Conservation (phyloP, 1,140 invertebrate genomes). For the Ericerus pela region DNA sequence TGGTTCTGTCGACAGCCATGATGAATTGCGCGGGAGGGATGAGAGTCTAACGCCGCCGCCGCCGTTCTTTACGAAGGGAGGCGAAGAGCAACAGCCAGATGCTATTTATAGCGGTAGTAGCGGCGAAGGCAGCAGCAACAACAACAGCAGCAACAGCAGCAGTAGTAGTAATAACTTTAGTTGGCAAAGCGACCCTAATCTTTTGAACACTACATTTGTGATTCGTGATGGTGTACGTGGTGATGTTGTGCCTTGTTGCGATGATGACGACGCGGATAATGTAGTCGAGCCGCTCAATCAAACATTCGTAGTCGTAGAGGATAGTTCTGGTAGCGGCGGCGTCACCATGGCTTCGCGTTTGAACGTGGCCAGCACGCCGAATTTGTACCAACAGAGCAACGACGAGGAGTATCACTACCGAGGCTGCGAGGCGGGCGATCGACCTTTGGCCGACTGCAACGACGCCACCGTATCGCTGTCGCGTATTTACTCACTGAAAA, state of each 20-base stretch:
- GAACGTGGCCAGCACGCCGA: conserved; percentile 43
- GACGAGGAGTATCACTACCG: conserved; percentile 24
- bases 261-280: no score
- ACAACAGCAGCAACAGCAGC: conserved; percentile 16
- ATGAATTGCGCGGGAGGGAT: not conserved
- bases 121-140: no score
- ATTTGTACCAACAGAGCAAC: conserved; percentile 38
- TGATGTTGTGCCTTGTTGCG: no score
- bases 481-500: conserved; percentile 21
- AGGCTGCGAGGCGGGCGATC: conserved; percentile 25
- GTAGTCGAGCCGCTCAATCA: no score
- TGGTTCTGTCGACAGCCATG: not conserved
- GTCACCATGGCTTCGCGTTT: conserved; percentile 22
- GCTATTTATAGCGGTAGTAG: conserved; percentile 1
- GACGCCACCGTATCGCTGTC: conserved; percentile 20
- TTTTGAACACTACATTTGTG: conserved; percentile 18
- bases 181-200: conserved; percentile 26
- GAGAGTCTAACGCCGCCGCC: not conserved
- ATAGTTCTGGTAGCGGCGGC: conserved; percentile 17
- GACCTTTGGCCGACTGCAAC: conserved; percentile 15
- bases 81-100: not conserved
- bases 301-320: not conserved
- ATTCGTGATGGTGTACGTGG: not conserved
- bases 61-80: not conserved
- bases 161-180: conserved; percentile 24